Evolutionary conservation across 2,797 vertebrate genomes (phyloP).

Genomic region (Crenichthys baileyi): DNA sequence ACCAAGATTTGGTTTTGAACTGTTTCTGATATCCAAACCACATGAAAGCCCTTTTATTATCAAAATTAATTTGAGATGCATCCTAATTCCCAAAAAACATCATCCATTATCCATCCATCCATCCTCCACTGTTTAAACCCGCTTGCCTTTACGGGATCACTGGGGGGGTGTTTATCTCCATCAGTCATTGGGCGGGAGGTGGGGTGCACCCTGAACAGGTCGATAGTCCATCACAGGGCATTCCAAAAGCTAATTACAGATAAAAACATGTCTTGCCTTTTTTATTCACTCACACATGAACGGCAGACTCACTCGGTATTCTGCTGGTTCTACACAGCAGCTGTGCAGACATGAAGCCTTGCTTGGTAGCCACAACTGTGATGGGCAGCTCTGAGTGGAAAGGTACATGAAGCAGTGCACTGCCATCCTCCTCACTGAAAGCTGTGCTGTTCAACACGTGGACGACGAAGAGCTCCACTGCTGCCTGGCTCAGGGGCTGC

Average conservation of each 20-base stretch:
- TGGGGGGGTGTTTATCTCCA: too few species aligned
- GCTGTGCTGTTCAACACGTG: slow-evolving; percentile 80
- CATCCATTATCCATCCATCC: too few species aligned
- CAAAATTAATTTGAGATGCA: too few species aligned
- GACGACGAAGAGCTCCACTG: slow-evolving; percentile 89
- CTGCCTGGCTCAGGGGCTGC: slow-evolving; percentile 77
- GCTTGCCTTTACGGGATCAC: too few species aligned
- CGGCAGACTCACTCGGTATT: slow-evolving; percentile 83
- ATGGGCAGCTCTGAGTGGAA: slow-evolving; percentile 79
- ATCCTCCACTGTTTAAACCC: too few species aligned
- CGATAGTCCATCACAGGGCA: too few species aligned
- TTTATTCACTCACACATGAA: not conserved
- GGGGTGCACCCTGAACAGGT: too few species aligned
- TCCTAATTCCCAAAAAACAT: too few species aligned
- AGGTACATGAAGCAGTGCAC: slow-evolving; percentile 81
- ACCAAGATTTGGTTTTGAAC: not conserved
- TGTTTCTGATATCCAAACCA: not conserved
- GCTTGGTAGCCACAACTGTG: slow-evolving; percentile 83
- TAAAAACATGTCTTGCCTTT: too few species aligned
- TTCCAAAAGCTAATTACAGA: too few species aligned
- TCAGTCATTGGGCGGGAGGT: too few species aligned
- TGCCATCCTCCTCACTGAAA: slow-evolving; percentile 81
- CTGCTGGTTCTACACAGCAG: slow-evolving; percentile 85
- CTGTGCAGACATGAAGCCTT: slow-evolving; percentile 82
- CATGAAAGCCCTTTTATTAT: not conserved